Evolutionary conservation across 2,113 vertebrate genomes (phyloP).

Genomic region (Pterocles burchelli): DNA sequence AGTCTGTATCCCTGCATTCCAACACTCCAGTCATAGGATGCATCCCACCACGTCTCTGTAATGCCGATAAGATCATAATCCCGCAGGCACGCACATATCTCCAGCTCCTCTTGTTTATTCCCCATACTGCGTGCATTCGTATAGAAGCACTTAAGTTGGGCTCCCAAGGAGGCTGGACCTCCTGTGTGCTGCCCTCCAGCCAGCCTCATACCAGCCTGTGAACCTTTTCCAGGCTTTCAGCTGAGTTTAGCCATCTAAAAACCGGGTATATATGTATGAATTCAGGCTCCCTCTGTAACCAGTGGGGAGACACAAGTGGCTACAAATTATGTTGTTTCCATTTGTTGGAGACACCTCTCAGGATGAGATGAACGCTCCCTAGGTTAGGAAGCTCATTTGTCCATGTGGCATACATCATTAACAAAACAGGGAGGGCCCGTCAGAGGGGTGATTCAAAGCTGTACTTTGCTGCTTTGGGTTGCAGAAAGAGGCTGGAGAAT

Average conservation of each 20-base stretch:
- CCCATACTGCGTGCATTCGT: no score
- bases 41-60: no score
- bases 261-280: neutral
- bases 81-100: no score
- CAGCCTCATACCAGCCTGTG: no score
- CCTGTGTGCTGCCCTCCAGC: no score
- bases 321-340: neutral
- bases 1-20: no score
- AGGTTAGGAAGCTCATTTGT: neutral
- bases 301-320: neutral
- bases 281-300: neutral
- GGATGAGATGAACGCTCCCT: neutral
- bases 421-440: neutral
- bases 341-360: neutral
- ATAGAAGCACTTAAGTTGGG: no score
- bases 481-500: neutral
- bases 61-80: no score
- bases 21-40: no score
- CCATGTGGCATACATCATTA: neutral
- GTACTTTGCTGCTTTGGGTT: neutral
- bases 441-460: neutral
- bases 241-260: neutral
- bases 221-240: no score
- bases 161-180: no score
- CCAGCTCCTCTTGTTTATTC: no score